Evolutionary conservation across 2,888 invertebrate species (phyloP).

Genomic region (Xestia c-nigrum): DNA sequence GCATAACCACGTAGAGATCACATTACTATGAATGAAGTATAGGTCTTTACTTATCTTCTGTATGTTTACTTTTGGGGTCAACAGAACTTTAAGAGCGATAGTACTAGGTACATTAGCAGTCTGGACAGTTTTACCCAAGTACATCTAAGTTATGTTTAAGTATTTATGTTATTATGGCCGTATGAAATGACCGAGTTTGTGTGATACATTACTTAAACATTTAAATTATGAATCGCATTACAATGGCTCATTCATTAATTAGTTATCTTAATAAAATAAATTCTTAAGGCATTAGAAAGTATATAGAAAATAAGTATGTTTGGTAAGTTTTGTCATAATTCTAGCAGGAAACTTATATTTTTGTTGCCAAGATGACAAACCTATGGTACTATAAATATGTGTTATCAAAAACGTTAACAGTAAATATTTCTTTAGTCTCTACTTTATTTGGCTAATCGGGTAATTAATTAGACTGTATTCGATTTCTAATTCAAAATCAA

Average conservation of each 20-base stretch:
- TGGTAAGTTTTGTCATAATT: neutral
- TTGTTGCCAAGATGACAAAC: neutral
- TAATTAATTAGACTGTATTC: neutral
- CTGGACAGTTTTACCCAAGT: constrained; percentile 14
- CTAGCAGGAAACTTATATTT: neutral
- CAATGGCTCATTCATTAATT: neutral
- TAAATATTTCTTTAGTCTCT: neutral
- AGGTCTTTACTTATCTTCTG: constrained; percentile 23
- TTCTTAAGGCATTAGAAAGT: neutral
- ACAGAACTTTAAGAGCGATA: constrained; percentile 39
- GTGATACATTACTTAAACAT: constrained; percentile 12
- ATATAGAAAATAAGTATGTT: neutral
- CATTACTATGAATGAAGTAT: constrained; percentile 50
- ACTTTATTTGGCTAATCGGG: neutral
- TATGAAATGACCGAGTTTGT: neutral
- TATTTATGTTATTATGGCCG: neutral
- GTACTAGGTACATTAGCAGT: constrained; percentile 25
- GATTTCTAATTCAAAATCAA: constrained; percentile 14
- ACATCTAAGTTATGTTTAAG: constrained; percentile 10
- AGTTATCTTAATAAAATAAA: neutral
- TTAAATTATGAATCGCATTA: neutral
- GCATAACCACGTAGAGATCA: constrained; percentile 10
- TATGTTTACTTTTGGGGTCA: constrained; percentile 45
- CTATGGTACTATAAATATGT: too few relatives aligned
- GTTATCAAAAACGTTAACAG: neutral